Conservation (phyloP, 1,140 invertebrate species). For the Gonatopus flavifemur region DNA sequence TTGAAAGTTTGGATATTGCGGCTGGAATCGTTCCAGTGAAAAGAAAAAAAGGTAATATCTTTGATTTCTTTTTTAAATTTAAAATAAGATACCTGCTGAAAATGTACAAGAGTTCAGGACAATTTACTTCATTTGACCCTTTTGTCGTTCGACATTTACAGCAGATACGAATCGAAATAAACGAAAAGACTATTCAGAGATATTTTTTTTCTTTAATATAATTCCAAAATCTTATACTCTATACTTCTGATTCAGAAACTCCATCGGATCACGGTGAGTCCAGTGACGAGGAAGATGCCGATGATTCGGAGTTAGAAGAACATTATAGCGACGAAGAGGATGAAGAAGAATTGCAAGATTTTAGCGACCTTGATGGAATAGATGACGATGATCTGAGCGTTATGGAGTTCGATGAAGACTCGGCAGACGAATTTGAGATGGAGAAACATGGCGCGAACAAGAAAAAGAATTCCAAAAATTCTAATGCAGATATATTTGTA, state of each 20-base stretch:
- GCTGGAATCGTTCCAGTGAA: conserved; percentile 51
- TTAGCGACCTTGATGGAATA: conserved; percentile 27
- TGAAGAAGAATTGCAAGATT: conserved; percentile 31
- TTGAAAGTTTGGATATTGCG: conserved; percentile 63
- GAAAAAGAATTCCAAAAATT: conserved; percentile 19
- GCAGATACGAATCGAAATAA: too few species aligned
- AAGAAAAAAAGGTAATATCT: conserved; percentile 43
- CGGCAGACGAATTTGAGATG: conserved; percentile 12
- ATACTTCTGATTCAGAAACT: conserved; percentile 2
- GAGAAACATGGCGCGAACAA: conserved; percentile 5
- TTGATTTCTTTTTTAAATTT: conserved; percentile 3
- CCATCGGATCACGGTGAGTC: conserved; percentile 52
- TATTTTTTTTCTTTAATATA: neutral
- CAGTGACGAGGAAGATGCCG: conserved; percentile 45
- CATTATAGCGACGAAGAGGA: conserved; percentile 28
- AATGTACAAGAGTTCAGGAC: too few species aligned
- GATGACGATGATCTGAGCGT: conserved; percentile 35
- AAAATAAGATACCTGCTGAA: neutral
- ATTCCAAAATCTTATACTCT: neutral
- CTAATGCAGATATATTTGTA: conserved; percentile 61
- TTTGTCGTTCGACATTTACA: too few species aligned
- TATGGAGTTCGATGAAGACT: conserved; percentile 28
- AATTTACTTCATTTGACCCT: too few species aligned
- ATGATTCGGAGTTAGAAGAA: conserved; percentile 36
- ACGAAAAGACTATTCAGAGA: too few species aligned